phyloP scores from a whole-genome alignment of 2,888 invertebrate species.

The Luperina nickerlii region DNA sequence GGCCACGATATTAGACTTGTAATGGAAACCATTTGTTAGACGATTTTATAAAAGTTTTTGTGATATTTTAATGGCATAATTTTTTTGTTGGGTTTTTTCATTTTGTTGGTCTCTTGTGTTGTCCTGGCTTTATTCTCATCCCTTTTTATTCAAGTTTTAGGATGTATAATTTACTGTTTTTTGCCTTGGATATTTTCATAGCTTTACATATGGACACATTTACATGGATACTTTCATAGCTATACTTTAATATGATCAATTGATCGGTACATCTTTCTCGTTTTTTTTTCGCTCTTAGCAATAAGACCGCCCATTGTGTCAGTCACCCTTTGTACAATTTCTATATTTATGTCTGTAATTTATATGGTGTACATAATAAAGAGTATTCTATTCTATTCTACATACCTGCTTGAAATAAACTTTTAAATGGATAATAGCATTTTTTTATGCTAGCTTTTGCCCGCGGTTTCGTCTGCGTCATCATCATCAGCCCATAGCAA shows the following conservation, averaged over 20 bases:
- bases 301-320: too few relatives aligned
- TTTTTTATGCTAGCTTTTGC: neutral
- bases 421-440: neutral
- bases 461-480: neutral
- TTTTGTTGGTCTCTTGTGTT: slow-evolving; percentile 27
- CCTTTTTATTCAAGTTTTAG: slow-evolving; percentile 6
- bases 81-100: slow-evolving; percentile 27
- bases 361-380: too few relatives aligned
- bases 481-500: too few relatives aligned
- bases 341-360: too few relatives aligned
- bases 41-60: slow-evolving; percentile 54
- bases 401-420: neutral
- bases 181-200: neutral
- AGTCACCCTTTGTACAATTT: too few relatives aligned
- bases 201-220: too few relatives aligned
- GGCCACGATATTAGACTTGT: slow-evolving; percentile 61
- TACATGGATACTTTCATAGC: neutral
- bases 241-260: neutral
- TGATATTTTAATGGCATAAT: slow-evolving; percentile 46
- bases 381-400: neutral
- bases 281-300: too few relatives aligned
- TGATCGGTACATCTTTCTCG: too few relatives aligned
- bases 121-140: neutral
- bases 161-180: neutral
- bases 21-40: slow-evolving; percentile 63